phyloP scores from a whole-genome alignment of 2,113 vertebrate species.

The Grammomys surdaster region DNA sequence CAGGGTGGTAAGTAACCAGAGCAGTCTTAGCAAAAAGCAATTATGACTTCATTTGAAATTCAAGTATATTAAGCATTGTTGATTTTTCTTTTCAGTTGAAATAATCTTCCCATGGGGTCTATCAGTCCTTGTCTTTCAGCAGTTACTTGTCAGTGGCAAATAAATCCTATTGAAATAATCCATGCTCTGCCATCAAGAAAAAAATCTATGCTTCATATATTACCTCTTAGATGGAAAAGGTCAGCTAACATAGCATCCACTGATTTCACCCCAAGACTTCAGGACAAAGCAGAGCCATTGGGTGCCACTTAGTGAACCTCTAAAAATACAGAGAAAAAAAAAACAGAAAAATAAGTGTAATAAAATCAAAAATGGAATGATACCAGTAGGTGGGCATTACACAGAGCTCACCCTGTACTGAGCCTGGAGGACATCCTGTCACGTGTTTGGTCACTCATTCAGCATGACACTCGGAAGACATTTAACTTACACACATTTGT shows the following conservation, averaged over 20 bases:
- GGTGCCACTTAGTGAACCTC: not conserved
- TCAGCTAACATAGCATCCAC: rapidly evolving
- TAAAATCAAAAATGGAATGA: not conserved
- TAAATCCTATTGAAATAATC: conserved; percentile 1
- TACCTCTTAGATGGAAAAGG: not conserved
- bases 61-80: conserved; percentile 41
- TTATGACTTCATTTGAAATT: conserved; percentile 60
- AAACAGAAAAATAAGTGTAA: not conserved
- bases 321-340: not conserved
- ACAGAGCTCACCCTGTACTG: rapidly evolving
- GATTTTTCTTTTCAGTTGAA: conserved; percentile 65
- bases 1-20: not conserved
- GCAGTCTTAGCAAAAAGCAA: not conserved
- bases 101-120: conserved; percentile 51
- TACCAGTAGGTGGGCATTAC: not conserved
- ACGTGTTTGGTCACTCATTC: rapidly evolving
- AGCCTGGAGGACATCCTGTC: rapidly evolving
- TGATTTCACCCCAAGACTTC: not conserved
- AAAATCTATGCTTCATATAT: not conserved
- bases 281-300: not conserved
- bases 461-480: rapidly evolving
- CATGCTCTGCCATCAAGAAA: not conserved
- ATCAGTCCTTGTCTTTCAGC: not conserved
- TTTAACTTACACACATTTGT: not conserved
- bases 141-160: not conserved